phyloP scores from a whole-genome alignment of 2,888 invertebrate genomes.

The Papilio gigon region DNA sequence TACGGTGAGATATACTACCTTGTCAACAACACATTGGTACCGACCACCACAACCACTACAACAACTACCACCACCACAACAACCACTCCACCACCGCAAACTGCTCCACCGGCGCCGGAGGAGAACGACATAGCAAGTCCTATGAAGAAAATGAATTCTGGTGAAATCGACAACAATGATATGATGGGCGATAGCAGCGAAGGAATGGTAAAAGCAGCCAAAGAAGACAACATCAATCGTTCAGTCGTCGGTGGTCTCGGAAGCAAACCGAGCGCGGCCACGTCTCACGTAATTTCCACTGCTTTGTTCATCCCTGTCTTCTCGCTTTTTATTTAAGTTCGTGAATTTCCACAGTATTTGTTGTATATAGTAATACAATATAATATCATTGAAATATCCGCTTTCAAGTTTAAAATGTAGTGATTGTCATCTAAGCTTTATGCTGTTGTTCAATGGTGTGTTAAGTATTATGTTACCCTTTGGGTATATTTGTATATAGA shows the following conservation, averaged over 20 bases:
- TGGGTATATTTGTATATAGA: conserved; percentile 67
- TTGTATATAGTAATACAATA: conserved; percentile 69
- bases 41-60: conserved; percentile 86
- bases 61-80: conserved; percentile 84
- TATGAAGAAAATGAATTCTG: conserved; percentile 58
- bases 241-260: conserved; percentile 71
- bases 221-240: conserved; percentile 67
- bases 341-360: conserved; percentile 48
- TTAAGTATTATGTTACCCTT: conserved; percentile 50
- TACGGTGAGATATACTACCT: conserved; percentile 90
- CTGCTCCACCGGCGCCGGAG: conserved; percentile 79
- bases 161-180: conserved; percentile 61
- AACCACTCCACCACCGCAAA: conserved; percentile 79
- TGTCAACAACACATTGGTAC: conserved; percentile 88
- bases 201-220: conserved; percentile 57
- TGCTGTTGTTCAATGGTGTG: conserved; percentile 65
- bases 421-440: conserved; percentile 70
- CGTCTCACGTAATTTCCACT: conserved; percentile 54
- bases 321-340: conserved; percentile 65
- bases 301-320: conserved; percentile 63
- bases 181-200: conserved; percentile 67
- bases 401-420: conserved; percentile 62
- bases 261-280: conserved; percentile 62
- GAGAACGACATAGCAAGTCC: conserved; percentile 69
- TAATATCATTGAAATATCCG: conserved; percentile 65